Conservation (phyloP, 2,888 invertebrate genomes). For the Anagyrus pseudococci region DNA sequence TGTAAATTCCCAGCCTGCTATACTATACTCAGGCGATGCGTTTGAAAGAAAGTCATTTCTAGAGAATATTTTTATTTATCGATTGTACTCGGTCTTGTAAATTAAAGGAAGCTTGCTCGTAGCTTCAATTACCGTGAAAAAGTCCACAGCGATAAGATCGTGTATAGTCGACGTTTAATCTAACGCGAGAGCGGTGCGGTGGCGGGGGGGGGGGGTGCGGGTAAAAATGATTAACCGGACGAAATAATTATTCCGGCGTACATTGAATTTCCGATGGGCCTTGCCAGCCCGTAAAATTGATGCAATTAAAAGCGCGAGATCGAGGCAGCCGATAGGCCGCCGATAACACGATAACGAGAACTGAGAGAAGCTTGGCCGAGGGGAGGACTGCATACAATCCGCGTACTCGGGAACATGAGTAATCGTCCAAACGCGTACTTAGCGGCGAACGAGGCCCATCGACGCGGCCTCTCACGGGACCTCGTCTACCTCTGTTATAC, state of each 20-base stretch:
- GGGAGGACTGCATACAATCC: neutral
- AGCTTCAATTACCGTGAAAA: too few relatives aligned
- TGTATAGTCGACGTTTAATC: neutral
- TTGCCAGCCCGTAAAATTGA: constrained; percentile 15
- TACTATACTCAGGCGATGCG: too few relatives aligned
- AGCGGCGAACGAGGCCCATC: neutral
- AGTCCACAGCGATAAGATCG: neutral
- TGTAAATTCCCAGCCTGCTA: too few relatives aligned
- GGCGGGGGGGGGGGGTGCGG: neutral
- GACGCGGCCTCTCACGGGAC: too few relatives aligned
- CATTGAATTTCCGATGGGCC: constrained; percentile 25
- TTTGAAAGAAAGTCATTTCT: too few relatives aligned
- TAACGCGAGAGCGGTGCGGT: too few relatives aligned
- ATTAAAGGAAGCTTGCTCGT: too few relatives aligned
- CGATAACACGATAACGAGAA: constrained; percentile 23
- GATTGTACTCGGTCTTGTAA: too few relatives aligned
- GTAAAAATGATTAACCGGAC: constrained; percentile 1
- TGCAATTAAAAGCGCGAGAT: constrained; percentile 26
- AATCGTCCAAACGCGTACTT: constrained; percentile 15
- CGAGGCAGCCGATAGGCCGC: neutral
- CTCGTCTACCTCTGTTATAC: too few relatives aligned
- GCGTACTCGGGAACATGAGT: neutral
- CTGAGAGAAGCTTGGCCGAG: too few relatives aligned
- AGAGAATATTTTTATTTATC: too few relatives aligned
- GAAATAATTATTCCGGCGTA: constrained; percentile 13